phyloP scores from a whole-genome alignment of 2,888 invertebrate species.

The Koerneria pararmatus region DNA sequence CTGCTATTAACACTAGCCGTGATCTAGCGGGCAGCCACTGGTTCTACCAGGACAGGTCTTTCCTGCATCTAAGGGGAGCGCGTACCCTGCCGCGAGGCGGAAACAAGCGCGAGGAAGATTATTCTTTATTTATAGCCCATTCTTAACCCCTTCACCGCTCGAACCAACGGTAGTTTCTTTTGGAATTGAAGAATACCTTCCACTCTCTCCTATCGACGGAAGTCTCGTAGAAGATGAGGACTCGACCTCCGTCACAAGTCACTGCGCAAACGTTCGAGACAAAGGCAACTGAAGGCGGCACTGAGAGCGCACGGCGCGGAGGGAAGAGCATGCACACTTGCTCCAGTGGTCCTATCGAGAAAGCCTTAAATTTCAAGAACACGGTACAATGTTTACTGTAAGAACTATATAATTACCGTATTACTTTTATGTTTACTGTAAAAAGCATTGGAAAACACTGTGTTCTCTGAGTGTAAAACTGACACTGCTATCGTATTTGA shows the following conservation, averaged over 20 bases:
- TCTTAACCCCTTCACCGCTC: too few relatives aligned
- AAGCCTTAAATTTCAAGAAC: not conserved
- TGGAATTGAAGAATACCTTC: not conserved
- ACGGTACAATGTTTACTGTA: not conserved
- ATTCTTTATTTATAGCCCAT: too few relatives aligned
- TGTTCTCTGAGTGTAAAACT: too few relatives aligned
- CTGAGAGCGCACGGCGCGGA: constrained; percentile 15
- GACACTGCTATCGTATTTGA: not conserved
- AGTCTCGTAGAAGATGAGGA: constrained; percentile 21
- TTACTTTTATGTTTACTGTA: not conserved
- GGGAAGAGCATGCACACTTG: too few relatives aligned
- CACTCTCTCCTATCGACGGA: not conserved
- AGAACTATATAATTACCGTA: not conserved
- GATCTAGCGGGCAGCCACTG: too few relatives aligned
- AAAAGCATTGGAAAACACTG: not conserved
- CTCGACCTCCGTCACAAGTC: constrained; percentile 21
- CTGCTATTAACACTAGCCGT: too few relatives aligned
- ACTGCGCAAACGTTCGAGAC: constrained; percentile 12
- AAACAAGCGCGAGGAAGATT: too few relatives aligned
- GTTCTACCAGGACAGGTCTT: too few relatives aligned
- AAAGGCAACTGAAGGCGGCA: constrained; percentile 19
- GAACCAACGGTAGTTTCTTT: too few relatives aligned
- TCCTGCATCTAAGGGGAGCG: too few relatives aligned
- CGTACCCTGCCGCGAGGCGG: too few relatives aligned
- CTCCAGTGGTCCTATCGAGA: not conserved